Evolutionary conservation across 37 sponge, comb jelly and placozoan species (phyloP).

Genomic region (Trichoplax adhaerens): DNA sequence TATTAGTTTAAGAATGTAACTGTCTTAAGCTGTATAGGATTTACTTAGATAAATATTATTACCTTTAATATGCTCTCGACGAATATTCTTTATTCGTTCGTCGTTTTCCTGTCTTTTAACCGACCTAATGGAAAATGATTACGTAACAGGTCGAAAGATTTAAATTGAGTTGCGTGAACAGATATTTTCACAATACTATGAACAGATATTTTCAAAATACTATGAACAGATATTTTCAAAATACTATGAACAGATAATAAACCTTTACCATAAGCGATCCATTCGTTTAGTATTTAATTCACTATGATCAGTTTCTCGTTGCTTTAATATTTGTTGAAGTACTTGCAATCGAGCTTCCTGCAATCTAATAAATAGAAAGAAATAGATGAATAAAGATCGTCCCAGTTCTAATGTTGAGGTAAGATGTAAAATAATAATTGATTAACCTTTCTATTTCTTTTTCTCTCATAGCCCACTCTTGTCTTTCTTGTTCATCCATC

Average conservation of each 20-base stretch:
- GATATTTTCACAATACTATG: not conserved
- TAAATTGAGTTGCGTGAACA: constrained; percentile 7
- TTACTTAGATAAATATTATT: not conserved
- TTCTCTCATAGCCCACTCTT: constrained; percentile 85
- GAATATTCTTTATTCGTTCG: constrained; percentile 36
- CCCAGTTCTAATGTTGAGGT: not conserved
- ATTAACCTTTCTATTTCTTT: constrained; percentile 31
- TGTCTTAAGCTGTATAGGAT: not conserved
- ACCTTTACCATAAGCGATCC: constrained; percentile 71
- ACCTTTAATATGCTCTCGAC: constrained; percentile 79
- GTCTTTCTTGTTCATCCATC: constrained; percentile 97
- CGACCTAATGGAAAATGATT: constrained; percentile 24
- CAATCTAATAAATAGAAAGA: constrained; percentile 12
- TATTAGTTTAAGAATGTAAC: too few species aligned
- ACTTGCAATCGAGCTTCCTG: constrained; percentile 52
- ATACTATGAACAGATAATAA: constrained; percentile 1
- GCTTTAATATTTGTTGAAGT: constrained; percentile 43
- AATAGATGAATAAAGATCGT: not conserved
- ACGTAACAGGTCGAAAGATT: not conserved
- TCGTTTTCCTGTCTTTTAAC: constrained; percentile 68
- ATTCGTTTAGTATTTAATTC: constrained; percentile 50
- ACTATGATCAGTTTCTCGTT: constrained; percentile 56
- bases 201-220: not conserved
- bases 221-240: not conserved
- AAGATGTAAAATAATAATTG: constrained; percentile 4